Evolutionary conservation across 1,140 invertebrate species (phyloP), one percentile per base, ranked within the genome.

Genomic region (Dendroctonus valens): DNA sequence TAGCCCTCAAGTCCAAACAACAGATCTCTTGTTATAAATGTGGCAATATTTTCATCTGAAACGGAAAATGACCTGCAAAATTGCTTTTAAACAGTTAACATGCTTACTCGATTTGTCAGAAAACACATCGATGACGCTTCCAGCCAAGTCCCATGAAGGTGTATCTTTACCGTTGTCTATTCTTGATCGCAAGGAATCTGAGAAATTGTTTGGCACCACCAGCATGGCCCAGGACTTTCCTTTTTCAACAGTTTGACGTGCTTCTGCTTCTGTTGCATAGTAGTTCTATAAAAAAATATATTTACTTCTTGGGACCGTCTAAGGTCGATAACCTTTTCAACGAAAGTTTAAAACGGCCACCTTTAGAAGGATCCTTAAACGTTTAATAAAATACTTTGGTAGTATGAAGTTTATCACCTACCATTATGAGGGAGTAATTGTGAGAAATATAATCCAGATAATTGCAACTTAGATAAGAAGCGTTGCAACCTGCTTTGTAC

Each of bases 61-160:
- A 68, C 5, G 50, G 9, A 55, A 40, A n/a, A 9, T 55, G 8
- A 41, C 3, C 7, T 6, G 11, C 7, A 55, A 55, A 11, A 55
- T 14, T 6, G 9, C 12, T 39, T 41, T 40, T 58, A 37, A 7
- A 15, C 7, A 59, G 42, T 26, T 41, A 37, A 59, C 42, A 55
- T 9, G 81, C 83, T 85, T 81, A 91, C 89, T 93, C 41, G 94
- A 96, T 88, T 94, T 94, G 78, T 97, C 94, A 55, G 94, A 82
- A 85, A 89, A 91, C 26, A 97, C 87, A 73, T 87, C 81, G 41
- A 96, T 86, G 74, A 92, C 89, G 54, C 92, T 93, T 53, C 87
- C 87, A 48, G 88, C 83, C 6, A 96, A 81, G n/a, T 91, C 91
- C 66, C 89, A 87, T 46, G 91, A 87, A 69, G 90, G 87, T 0